These are phyloP conservation scores for Muscidifurax raptorellus DNA, from an alignment of 1,140 invertebrate species.

Conservation along the genomic window DNA sequence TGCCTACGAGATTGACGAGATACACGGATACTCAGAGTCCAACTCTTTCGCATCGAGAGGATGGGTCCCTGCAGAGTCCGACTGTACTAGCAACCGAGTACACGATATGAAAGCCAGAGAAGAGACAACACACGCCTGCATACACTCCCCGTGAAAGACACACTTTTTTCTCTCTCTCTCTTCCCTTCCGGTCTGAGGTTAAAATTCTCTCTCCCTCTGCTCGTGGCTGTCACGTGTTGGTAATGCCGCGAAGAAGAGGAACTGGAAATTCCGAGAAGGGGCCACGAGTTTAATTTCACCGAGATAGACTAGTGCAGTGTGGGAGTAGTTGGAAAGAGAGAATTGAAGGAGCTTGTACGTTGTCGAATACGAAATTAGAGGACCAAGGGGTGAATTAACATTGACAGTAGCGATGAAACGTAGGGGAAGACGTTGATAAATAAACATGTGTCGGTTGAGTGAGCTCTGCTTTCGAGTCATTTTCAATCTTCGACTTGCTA, in stretches of 20 bases:
- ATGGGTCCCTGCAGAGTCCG: too few species aligned
- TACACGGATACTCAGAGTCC: background rate
- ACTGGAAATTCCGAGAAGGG: background rate
- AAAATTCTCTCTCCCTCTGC: background rate
- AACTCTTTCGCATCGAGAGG: too few species aligned
- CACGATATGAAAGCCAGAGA: too few species aligned
- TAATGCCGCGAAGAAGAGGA: background rate
- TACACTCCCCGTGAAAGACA: background rate
- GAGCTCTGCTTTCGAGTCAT: background rate
- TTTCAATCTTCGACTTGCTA: background rate
- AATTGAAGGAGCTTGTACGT: background rate
- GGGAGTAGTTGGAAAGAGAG: too few species aligned
- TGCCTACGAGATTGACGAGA: background rate
- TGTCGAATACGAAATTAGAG: conserved; percentile 17
- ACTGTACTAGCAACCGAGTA: too few species aligned
- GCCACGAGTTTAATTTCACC: conserved; percentile 36
- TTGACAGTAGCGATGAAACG: too few species aligned
- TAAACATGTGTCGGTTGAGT: background rate
- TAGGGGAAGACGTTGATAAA: background rate
- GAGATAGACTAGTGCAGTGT: background rate
- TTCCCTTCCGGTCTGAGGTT: conserved; percentile 4
- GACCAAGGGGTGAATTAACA: background rate
- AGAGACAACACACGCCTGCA: background rate
- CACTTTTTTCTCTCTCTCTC: background rate
- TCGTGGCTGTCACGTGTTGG: conserved; percentile 33